These are phyloP conservation scores for Erethizon dorsatum DNA, from an alignment of 2,797 vertebrate species.

Conservation along the genomic window DNA sequence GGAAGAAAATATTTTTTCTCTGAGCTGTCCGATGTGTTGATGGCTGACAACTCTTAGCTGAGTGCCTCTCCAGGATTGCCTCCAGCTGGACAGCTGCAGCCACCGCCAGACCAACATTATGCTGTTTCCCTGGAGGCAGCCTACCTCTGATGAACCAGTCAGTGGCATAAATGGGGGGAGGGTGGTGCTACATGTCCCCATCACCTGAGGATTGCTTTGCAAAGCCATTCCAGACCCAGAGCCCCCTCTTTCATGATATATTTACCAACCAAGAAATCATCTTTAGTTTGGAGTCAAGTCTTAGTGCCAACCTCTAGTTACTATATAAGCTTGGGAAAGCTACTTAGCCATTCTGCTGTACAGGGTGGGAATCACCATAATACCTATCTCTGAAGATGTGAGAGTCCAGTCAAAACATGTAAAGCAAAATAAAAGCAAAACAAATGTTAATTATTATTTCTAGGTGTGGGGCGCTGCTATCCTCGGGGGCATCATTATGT, in stretches of 20 bases:
- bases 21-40: neutral
- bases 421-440: neutral
- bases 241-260: neutral
- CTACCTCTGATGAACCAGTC: neutral
- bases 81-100: neutral
- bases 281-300: slow-evolving; percentile 42
- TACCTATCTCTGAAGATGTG: neutral
- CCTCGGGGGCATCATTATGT: neutral
- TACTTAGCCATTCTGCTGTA: neutral
- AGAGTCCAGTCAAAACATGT: neutral
- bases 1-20: neutral
- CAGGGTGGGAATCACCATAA: neutral
- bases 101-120: neutral
- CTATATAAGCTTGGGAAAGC: neutral
- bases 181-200: neutral
- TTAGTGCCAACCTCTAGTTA: neutral
- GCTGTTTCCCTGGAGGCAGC: neutral
- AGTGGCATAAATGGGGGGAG: neutral
- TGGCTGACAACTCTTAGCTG: neutral
- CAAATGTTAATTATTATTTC: slow-evolving; percentile 7
- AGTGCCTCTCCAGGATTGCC: neutral
- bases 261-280: neutral
- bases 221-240: neutral
- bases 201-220: neutral
- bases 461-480: neutral